Evolutionary conservation across 1,140 invertebrate genomes (phyloP), one percentile per base, ranked within the genome.

Genomic region (Campodea augens): DNA sequence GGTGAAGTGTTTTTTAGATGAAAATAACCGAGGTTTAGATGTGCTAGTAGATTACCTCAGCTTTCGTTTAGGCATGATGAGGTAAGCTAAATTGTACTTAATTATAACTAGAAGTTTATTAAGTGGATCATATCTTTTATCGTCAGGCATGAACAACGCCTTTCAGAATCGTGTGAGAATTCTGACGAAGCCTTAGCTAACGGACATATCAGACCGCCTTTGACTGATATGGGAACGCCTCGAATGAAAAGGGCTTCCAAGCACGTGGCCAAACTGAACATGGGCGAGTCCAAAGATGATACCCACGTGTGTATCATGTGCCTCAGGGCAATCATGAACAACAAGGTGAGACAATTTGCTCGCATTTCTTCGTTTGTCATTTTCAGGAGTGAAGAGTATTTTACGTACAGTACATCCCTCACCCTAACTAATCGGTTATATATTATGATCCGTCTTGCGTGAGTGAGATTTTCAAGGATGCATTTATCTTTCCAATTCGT

Each of bases 291-390:
- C 32, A 89, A 91, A 51, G 93, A 98, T 63, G 95, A 99, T 61
- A 93, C 98, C 52, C 95, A 98, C 65, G 89, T 98, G 43, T 97
- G 91, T 69, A 96, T 99, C 53, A 86, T 96, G 77, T 98, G 93
- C 66, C 78, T 98, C 68, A 73, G 95, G 24, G 93, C 95, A 42
- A 98, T 99, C 55, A 98, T 98, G 93, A 98, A 98, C 66, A 98
- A 98, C 62, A 98, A 97, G 74, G 86, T 87, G 66, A 60, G 45
- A 38, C n/a, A 18, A 25, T 20, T 3, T 15, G 12, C 4, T 40
- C 23, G 38, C 24, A 3, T 27, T 21, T n/a, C n/a, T n/a, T n/a
- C n/a, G n/a, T n/a, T n/a, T n/a, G n/a, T n/a, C n/a, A n/a, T n/a
- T n/a, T n/a, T n/a, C n/a, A n/a, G n/a, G n/a, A n/a, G n/a, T n/a